Evolutionary conservation across 2,113 vertebrate species (phyloP).

Genomic region (Caranx ignobilis): DNA sequence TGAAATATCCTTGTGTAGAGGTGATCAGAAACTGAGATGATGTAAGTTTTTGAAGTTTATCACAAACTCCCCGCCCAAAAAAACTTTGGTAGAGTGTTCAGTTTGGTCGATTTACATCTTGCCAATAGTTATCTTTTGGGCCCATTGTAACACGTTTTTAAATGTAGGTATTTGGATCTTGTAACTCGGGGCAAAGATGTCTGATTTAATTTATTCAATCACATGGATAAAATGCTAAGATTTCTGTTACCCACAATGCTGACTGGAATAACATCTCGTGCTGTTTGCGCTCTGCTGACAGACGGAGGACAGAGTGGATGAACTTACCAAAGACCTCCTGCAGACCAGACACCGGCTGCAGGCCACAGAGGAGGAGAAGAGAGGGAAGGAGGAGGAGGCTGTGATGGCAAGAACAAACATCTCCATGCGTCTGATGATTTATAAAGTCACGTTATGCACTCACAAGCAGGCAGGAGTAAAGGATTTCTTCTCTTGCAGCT

Average conservation of each 20-base stretch:
- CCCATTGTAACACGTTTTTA: no score
- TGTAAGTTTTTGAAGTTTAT: neutral
- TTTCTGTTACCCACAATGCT: no score
- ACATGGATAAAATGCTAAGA: no score
- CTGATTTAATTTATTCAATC: no score
- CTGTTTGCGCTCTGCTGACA: constrained; percentile 17
- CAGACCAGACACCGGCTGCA: constrained; percentile 47
- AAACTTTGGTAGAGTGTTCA: no score
- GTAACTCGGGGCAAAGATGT: no score
- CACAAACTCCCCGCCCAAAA: neutral
- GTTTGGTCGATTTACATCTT: no score
- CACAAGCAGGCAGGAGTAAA: neutral
- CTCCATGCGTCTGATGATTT: neutral
- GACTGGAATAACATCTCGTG: neutral
- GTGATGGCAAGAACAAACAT: constrained; percentile 50
- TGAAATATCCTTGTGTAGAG: neutral
- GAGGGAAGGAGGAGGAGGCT: constrained; percentile 66
- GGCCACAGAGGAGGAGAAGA: constrained; percentile 71
- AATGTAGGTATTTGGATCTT: no score
- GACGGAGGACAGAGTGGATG: constrained; percentile 71
- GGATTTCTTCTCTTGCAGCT: constrained; percentile 79
- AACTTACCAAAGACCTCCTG: constrained; percentile 66
- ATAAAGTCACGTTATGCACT: neutral
- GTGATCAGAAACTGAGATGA: neutral
- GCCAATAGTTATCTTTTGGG: no score